These are phyloP conservation scores for Gisinianus flammeolus DNA, from an alignment of 2,888 invertebrate species.

Conservation along the genomic window DNA sequence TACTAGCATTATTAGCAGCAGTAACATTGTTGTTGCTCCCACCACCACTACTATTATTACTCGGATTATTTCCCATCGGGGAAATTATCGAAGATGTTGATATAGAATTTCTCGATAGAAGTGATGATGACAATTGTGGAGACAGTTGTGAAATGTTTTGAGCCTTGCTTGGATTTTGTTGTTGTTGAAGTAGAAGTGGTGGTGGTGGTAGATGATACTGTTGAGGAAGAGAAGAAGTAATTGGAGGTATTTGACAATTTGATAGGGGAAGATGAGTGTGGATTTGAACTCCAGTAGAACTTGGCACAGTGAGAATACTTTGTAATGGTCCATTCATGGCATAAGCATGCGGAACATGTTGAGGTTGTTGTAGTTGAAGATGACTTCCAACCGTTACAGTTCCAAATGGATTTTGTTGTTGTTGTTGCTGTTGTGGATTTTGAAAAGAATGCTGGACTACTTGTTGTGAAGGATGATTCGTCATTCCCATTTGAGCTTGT, in stretches of 20 bases:
- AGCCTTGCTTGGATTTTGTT: neutral
- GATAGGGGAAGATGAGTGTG: slow-evolving; percentile 21
- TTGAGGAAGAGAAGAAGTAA: neutral
- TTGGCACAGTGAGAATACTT: slow-evolving; percentile 20
- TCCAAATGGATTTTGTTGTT: neutral
- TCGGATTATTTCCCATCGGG: neutral
- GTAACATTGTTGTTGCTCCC: neutral
- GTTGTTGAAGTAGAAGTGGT: slow-evolving; percentile 15
- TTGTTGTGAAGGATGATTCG: slow-evolving; percentile 8
- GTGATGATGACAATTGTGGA: slow-evolving; percentile 48
- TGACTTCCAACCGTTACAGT: slow-evolving; percentile 14
- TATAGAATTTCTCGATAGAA: slow-evolving; percentile 39
- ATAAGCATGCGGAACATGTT: slow-evolving; percentile 13
- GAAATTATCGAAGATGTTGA: neutral
- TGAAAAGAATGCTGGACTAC: slow-evolving; percentile 12
- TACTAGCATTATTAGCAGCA: slow-evolving; percentile 30
- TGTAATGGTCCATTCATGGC: slow-evolving; percentile 30
- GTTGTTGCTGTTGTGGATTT: slow-evolving; percentile 15
- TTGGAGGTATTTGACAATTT: neutral
- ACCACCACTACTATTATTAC: neutral
- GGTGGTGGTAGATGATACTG: neutral
- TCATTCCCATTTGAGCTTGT: slow-evolving; percentile 21
- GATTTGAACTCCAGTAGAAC: neutral
- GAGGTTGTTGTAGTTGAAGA: slow-evolving; percentile 15
- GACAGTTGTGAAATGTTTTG: slow-evolving; percentile 28